These are phyloP conservation scores for Cryptocephalus moraei DNA, from an alignment of 2,888 invertebrate genomes.

Conservation along the genomic window DNA sequence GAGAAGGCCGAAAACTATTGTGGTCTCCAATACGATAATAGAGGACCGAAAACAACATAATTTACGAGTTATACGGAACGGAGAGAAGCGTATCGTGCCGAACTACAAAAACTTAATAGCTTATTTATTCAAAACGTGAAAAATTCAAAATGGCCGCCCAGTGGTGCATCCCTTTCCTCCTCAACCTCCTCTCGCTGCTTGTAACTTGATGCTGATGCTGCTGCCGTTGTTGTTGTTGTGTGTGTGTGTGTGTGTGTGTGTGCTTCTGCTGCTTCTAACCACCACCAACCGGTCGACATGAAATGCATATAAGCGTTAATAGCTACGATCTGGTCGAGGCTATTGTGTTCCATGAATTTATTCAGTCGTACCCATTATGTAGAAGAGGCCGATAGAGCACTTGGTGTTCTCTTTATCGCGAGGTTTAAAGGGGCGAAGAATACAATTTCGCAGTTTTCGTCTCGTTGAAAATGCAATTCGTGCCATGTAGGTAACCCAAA, in stretches of 20 bases:
- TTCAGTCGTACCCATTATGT: not conserved
- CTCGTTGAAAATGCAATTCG: too few relatives aligned
- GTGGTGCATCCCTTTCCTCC: too few relatives aligned
- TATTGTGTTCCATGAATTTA: not conserved
- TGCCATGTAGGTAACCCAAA: too few relatives aligned
- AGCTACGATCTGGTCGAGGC: not conserved
- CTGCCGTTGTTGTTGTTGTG: too few relatives aligned
- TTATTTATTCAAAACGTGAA: slow-evolving; percentile 43
- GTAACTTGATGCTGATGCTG: too few relatives aligned
- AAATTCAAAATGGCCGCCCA: slow-evolving; percentile 39
- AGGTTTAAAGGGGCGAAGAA: too few relatives aligned
- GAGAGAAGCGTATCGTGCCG: slow-evolving; percentile 31
- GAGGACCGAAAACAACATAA: slow-evolving; percentile 37
- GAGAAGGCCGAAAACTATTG: slow-evolving; percentile 13
- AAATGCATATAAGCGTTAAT: not conserved
- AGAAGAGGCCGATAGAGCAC: not conserved
- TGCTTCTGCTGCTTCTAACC: too few relatives aligned
- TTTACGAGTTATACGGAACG: slow-evolving; percentile 30
- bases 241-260: too few relatives aligned
- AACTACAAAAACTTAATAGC: slow-evolving; percentile 42
- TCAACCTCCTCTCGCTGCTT: too few relatives aligned
- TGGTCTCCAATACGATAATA: slow-evolving; percentile 13
- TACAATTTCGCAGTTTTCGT: too few relatives aligned
- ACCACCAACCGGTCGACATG: not conserved
- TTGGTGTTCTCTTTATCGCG: too few relatives aligned